Base-by-base conservation (phyloP, 35 echinoderm and acorn worm species). In the Holothuria glaberrima region DNA sequence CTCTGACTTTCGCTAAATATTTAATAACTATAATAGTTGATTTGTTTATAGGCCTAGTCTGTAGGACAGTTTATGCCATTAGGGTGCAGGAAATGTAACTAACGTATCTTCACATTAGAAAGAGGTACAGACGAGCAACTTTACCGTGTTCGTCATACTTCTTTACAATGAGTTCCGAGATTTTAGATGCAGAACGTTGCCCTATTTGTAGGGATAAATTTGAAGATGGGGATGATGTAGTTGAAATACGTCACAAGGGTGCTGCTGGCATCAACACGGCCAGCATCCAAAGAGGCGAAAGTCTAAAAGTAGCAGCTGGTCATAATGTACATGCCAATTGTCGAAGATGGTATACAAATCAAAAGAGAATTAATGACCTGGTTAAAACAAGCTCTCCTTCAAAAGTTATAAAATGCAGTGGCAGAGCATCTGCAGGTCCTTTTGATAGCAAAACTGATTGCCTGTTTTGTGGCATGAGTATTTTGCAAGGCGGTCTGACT, bases 371-470 rank as follows among this genome's bases (percentile, higher is more conserved):
- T 30, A 71, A 76, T 22, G 44, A 22, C 48, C 87, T 88, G 36
- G 24, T 59, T 35, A 82, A 86, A 48, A 91, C 87, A 91, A 24
- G 66, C 71, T n/a, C 19, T 46, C n/a, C 30, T 89, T 68, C 87
- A n/a, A 46, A 34, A 16, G n/a, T 22, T 27, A 19, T 59, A 27
- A 90, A 83, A 44, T 68, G 62, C 69, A 87, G 27, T 31, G 32
- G 59, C n/a, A 91, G 44, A 91, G 24, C 28, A 59, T 85, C 75
- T 36, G 22, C 58, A 25, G 90, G 90, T 69, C 81, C 58, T 44
- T 91, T 91, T 73, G 52, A 87, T 50, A 91, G 90, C 63, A 87
- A 91, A 87, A 87, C 82, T 44, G 90, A 91, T 82, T 91, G 90
- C 67, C 38, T 88, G 50, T 92, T 92, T 48, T 92, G 90, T 92